Percentiles rank a stretch among this genome's conserved stretches.
Evolutionary conservation across 2,888 invertebrate genomes (phyloP).

Genomic region (Fragum fragum): DNA sequence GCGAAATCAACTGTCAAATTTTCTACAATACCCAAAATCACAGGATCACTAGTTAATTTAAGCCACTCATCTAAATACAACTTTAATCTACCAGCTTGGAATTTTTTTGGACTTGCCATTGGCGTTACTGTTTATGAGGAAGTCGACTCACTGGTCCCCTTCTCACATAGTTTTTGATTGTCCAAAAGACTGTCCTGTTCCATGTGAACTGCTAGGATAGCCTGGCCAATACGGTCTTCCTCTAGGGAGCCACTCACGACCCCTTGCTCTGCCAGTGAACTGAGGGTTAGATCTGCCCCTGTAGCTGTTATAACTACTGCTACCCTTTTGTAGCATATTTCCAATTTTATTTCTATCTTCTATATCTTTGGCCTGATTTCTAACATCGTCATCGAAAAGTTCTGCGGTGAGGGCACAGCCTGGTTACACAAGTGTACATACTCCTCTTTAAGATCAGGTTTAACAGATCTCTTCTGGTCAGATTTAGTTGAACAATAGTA

Average conservation of each 20-base stretch:
- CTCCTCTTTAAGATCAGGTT: constrained; percentile 7
- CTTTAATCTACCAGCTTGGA: constrained; percentile 13
- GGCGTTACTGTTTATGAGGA: constrained; percentile 2
- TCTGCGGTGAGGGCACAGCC: background rate
- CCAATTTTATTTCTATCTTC: constrained; percentile 4
- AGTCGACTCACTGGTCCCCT: constrained; percentile 6
- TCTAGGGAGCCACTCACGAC: constrained; percentile 1
- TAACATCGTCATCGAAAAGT: constrained; percentile 8
- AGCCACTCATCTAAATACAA: constrained; percentile 18
- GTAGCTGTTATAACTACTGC: background rate
- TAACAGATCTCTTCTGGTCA: constrained; percentile 5
- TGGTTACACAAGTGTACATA: constrained; percentile 9
- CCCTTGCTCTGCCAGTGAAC: constrained; percentile 9
- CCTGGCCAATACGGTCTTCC: background rate
- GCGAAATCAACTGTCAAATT: constrained; percentile 3
- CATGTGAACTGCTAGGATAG: background rate
- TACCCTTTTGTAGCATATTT: background rate
- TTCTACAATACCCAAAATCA: constrained; percentile 17
- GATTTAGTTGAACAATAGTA: background rate
- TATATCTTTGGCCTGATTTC: no score
- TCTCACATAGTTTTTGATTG: constrained; percentile 16
- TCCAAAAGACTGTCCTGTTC: no score
- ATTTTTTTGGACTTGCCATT: background rate
- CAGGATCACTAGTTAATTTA: constrained; percentile 17
- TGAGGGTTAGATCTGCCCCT: background rate